phyloP scores from a whole-genome alignment of 64 coral and sea anemone genomes.

The Platygyra sinensis region DNA sequence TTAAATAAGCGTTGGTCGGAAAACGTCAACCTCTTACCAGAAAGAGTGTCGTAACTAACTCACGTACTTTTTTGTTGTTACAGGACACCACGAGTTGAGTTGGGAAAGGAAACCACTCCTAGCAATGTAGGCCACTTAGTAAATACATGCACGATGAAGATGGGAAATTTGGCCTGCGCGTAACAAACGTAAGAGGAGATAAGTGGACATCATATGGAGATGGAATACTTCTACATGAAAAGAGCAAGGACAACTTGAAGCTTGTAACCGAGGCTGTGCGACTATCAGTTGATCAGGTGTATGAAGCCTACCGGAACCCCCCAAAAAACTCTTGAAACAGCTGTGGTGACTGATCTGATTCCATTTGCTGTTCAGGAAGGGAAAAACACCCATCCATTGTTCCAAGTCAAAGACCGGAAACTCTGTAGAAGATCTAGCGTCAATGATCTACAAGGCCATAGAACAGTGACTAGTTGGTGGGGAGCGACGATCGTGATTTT shows the following conservation, averaged over 20 bases:
- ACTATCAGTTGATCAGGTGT: slow-evolving; percentile 19
- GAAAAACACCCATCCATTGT: slow-evolving; percentile 39
- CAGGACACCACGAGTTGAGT: slow-evolving; percentile 40
- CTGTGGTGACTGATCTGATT: slow-evolving; percentile 8
- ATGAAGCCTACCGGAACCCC: neutral
- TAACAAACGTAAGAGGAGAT: slow-evolving; percentile 39
- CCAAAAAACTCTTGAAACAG: neutral
- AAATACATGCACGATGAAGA: slow-evolving; percentile 60
- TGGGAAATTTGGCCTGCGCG: slow-evolving; percentile 23
- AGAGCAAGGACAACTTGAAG: slow-evolving; percentile 3
- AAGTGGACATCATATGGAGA: slow-evolving; percentile 59
- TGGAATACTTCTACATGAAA: slow-evolving; percentile 24
- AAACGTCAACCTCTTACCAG: no score
- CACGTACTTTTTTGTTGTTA: neutral
- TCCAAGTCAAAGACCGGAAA: neutral
- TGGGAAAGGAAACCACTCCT: neutral
- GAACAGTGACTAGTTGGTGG: slow-evolving; percentile 4
- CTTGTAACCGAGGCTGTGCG: slow-evolving; percentile 1
- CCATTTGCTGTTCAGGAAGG: slow-evolving; percentile 33
- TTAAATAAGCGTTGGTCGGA: no score
- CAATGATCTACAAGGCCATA: slow-evolving; percentile 3
- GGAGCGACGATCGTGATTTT: neutral
- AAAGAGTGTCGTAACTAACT: no score
- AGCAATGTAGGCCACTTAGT: slow-evolving; percentile 1
- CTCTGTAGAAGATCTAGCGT: neutral